Evolutionary conservation across 2,113 vertebrate species (phyloP).

Genomic region (Tretioscincus oriximinensis): DNA sequence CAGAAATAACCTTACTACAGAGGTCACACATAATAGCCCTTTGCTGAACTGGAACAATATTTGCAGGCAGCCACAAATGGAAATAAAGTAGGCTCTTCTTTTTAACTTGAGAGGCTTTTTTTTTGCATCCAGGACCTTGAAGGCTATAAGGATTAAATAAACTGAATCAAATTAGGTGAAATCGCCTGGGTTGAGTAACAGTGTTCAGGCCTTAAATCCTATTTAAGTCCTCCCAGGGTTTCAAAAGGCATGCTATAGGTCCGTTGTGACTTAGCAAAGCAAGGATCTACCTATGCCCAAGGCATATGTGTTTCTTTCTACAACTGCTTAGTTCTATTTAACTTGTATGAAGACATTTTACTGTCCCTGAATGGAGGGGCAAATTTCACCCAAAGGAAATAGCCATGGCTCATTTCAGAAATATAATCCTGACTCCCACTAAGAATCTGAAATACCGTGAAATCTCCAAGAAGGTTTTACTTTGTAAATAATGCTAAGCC

Average conservation of each 20-base stretch:
- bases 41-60: neutral
- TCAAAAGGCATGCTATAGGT: neutral
- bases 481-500: constrained; percentile 10
- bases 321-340: neutral
- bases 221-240: neutral
- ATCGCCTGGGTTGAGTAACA: neutral
- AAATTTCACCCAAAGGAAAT: constrained; percentile 23
- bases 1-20: neutral
- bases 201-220: neutral
- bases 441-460: neutral
- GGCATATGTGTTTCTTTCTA: neutral
- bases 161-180: constrained; percentile 10
- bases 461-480: constrained; percentile 24
- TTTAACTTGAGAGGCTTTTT: neutral
- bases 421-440: neutral
- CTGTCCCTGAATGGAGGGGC: neutral
- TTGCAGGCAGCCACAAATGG: neutral
- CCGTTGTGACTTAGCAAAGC: neutral
- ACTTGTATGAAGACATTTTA: neutral
- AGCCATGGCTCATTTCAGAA: constrained; percentile 31
- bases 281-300: neutral
- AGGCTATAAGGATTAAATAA: neutral
- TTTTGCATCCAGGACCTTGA: neutral
- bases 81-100: neutral
- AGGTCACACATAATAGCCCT: neutral